Base-by-base conservation (phyloP, 2,888 invertebrate species). In the Baccha elongata region DNA sequence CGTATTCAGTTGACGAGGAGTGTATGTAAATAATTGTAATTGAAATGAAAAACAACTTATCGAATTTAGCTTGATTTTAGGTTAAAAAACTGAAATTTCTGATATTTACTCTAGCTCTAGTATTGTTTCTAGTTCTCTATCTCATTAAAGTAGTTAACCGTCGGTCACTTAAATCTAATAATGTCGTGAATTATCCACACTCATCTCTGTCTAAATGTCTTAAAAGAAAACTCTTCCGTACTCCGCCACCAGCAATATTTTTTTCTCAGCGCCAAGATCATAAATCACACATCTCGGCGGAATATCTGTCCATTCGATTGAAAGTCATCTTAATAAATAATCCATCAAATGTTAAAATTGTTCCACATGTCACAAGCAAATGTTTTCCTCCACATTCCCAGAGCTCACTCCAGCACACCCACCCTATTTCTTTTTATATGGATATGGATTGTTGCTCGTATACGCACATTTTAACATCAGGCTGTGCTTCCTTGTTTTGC, bases 281-380 rank as follows among this genome's bases (percentile, higher is more conserved):
- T 73, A 73, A 73, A 79, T 79, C 75, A 75, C 58, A 64, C 40
- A 62, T 52, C 23, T 37, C 53, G 2, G 1, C 29, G 35, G 62
- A 68, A 68, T 68, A 53, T 64, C 32, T 26, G 3, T 65, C 23
- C 17, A 55, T 26, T 58, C 60, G 68, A 79, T 79, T 60, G 55
- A 42, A 44, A 72, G 42, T 65, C 72, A 58, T 72, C 42, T 62
- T 67, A 68, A 79, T 68, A 67, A 73, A 67, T 79, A 58, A 73
- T 73, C 67, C 65, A 79, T 76, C 76, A 79, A 62, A 72, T 62
- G 58, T 40, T 58, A 42, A 71, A 75, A 71, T 67, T 40, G 46
- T 62, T 55, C 37, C 60, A 71, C 35, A 81, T 71, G 71, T 60
- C 73, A 74, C 35, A 67, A 53, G 23, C 53, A 58, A 55, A 58